A percentile compares a stretch with the other conserved stretches of the same genome.
Conservation (phyloP, 2,888 invertebrate species). For the Cylindroiulus punctatus region DNA sequence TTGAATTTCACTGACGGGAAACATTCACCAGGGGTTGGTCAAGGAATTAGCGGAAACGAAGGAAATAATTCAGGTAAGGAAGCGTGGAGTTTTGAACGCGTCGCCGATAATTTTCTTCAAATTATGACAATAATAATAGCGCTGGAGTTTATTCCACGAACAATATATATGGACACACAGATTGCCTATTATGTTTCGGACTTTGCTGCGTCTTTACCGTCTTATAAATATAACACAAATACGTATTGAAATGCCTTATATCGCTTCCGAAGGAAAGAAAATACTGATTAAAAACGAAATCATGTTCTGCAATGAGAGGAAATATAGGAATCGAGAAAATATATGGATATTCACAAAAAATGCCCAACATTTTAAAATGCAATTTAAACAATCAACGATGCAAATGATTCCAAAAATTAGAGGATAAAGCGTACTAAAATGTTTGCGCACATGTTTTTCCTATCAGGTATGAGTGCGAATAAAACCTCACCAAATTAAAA, state of each 20-base stretch:
- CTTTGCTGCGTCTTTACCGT: background rate
- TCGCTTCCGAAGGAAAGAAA: conserved; percentile 34
- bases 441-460: background rate
- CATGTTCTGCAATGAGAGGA: background rate
- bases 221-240: conserved; percentile 29
- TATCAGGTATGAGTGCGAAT: background rate
- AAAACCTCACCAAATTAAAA: background rate
- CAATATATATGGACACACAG: conserved; percentile 22
- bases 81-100: background rate
- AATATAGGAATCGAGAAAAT: conserved; percentile 27
- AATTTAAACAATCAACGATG: conserved; percentile 34
- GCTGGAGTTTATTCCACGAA: conserved; percentile 37
- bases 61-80: background rate
- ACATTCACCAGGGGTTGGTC: background rate
- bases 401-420: background rate
- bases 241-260: conserved; percentile 15
- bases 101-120: background rate
- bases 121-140: conserved; percentile 26
- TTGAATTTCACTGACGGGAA: too few species aligned
- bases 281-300: conserved; percentile 25
- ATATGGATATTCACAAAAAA: conserved; percentile 41
- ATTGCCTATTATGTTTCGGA: conserved; percentile 16
- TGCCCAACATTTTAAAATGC: conserved; percentile 36
- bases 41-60: background rate
- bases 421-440: background rate